phyloP scores from a whole-genome alignment of 2,888 invertebrate genomes.

The Microctonus hyperodae region DNA sequence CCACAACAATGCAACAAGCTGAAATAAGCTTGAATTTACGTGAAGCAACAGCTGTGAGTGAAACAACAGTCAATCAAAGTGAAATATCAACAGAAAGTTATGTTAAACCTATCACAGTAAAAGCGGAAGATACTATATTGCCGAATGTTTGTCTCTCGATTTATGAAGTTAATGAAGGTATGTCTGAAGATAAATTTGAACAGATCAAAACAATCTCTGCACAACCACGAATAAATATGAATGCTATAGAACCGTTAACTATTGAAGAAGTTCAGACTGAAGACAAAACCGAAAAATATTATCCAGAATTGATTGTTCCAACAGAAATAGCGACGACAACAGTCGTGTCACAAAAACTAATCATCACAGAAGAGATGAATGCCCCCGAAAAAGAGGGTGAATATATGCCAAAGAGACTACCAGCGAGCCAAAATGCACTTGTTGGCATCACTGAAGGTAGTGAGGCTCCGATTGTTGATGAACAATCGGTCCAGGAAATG shows the following conservation, averaged over 20 bases:
- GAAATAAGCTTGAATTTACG: constrained; percentile 68
- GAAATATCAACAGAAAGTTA: constrained; percentile 68
- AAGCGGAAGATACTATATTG: constrained; percentile 68
- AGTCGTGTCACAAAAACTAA: constrained; percentile 72
- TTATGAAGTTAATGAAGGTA: constrained; percentile 71
- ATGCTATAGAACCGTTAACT: constrained; percentile 70
- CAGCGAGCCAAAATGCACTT: constrained; percentile 70
- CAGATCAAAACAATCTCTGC: constrained; percentile 64
- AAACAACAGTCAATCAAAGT: constrained; percentile 69
- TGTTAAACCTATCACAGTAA: constrained; percentile 63
- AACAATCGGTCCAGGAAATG: constrained; percentile 71
- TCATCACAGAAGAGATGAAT: constrained; percentile 71
- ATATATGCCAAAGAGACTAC: constrained; percentile 68
- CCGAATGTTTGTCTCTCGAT: constrained; percentile 72
- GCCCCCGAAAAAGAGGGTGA: constrained; percentile 76
- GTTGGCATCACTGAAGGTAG: constrained; percentile 67
- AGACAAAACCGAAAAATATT: constrained; percentile 78
- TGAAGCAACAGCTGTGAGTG: constrained; percentile 73
- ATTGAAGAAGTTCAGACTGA: constrained; percentile 75
- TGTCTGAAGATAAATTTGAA: constrained; percentile 69
- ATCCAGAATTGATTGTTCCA: constrained; percentile 80
- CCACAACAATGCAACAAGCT: constrained; percentile 61
- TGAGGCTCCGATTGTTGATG: constrained; percentile 69
- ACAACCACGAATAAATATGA: constrained; percentile 70
- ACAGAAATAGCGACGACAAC: constrained; percentile 77